Percentiles rank a stretch among this genome's conserved stretches.
These are phyloP conservation scores for Brachyistius frenatus DNA, from an alignment of 2,113 vertebrate species.

Conservation along the genomic window DNA sequence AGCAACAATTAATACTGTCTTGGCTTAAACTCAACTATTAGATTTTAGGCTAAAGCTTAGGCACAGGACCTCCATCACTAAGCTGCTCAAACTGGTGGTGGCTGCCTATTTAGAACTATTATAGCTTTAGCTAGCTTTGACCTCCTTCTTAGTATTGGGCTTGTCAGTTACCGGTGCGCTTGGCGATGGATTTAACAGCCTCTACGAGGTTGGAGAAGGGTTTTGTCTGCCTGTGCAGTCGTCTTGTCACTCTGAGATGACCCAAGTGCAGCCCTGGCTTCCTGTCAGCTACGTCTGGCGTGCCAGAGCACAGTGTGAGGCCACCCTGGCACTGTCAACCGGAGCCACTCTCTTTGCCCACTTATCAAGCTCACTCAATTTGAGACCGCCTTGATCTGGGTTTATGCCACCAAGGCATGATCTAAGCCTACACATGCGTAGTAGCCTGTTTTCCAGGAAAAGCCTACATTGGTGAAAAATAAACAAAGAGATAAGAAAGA, in stretches of 20 bases:
- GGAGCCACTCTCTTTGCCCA: slow-evolving; percentile 56
- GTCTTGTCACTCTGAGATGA: slow-evolving; percentile 69
- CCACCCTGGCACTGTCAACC: slow-evolving; percentile 54
- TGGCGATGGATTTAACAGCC: slow-evolving; percentile 50
- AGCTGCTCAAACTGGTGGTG: slow-evolving; percentile 50
- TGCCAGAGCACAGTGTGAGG: slow-evolving; percentile 56
- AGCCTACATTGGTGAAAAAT: slow-evolving; percentile 80
- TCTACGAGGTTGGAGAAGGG: slow-evolving; percentile 33
- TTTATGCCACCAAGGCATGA: slow-evolving; percentile 64
- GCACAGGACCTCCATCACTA: slow-evolving; percentile 48
- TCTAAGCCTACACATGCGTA: slow-evolving; percentile 73
- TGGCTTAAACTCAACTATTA: slow-evolving; percentile 64
- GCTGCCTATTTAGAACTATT: slow-evolving; percentile 50
- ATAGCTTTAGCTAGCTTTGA: slow-evolving; percentile 61
- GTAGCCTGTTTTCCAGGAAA: slow-evolving; percentile 83
- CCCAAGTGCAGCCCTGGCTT: slow-evolving; percentile 66
- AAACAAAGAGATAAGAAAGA: slow-evolving; percentile 84
- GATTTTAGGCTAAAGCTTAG: slow-evolving; percentile 52
- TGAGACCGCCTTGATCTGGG: slow-evolving; percentile 65
- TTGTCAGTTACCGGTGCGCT: slow-evolving; percentile 46
- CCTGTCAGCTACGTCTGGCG: slow-evolving; percentile 62
- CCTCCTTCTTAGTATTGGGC: slow-evolving; percentile 50
- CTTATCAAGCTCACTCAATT: slow-evolving; percentile 74
- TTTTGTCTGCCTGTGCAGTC: slow-evolving; percentile 51
- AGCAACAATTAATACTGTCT: slow-evolving; percentile 49